Base-by-base conservation (phyloP, 2,888 invertebrate species). In the Marronus borbonicus region DNA sequence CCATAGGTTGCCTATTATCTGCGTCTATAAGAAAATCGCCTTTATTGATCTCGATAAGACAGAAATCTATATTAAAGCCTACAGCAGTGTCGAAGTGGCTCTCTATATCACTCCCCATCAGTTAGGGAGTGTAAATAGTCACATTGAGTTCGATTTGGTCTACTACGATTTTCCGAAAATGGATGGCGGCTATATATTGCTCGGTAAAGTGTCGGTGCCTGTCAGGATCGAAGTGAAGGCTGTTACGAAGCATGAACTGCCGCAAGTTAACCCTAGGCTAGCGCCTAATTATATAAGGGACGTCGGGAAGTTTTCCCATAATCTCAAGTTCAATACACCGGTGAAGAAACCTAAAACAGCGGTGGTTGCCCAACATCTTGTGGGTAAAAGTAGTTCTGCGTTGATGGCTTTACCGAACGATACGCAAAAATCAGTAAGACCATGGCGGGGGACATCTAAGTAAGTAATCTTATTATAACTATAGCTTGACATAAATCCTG, bases 381-480 rank as follows among this genome's bases (percentile, higher is more conserved):
- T 82, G 12, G 81, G 82, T 44, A 80, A 82, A n/a, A 81, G 83
- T 55, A 76, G 78, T 28, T 28, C 77, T 2, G 81, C 82, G 12
- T 50, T 86, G 12, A 84, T 89, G 24, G 88, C 88, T 12, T 88
- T 88, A 81, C 89, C 89, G 3, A 89, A 89, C 78, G 88, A 89
- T 77, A 83, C 83, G 76, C 84, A 85, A 0, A 80, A 80, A 55
- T 82, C 83, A 4, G 76, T 88, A 55, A 81, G 86, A 62, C 87
- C 87, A 0, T 88, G 86, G 84, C 84, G 78, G 76, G 75, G 74
- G 12, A 74, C 62, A 8, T 44, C 39, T 14, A 78, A 69, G 81
- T 82, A 81, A 78, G 50, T 52, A 55, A 17, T 55, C n/a, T 20
- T 12, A 14, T 52, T 4, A 7, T 55, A 55, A n/a, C 55, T 55